A percentile compares a stretch with the other conserved stretches of the same genome.
Evolutionary conservation across 2,797 vertebrate genomes (phyloP).

Genomic region (Hapalemur alaotrensis): DNA sequence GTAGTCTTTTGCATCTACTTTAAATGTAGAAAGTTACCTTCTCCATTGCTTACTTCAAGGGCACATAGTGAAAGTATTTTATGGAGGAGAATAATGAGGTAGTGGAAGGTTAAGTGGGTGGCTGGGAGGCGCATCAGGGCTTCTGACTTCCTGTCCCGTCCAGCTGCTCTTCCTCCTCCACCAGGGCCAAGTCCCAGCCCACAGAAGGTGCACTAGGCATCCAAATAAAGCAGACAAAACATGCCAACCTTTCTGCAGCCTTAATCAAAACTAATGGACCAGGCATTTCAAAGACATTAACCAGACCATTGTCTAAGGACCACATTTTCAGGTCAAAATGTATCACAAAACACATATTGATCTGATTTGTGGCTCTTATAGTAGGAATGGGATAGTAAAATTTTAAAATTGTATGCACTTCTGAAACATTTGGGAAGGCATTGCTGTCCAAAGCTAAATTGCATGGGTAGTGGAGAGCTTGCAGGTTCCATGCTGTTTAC

Average conservation of each 20-base stretch:
- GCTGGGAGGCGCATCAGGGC: background rate
- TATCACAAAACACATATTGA: background rate
- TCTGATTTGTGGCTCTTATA: background rate
- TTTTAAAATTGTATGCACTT: background rate
- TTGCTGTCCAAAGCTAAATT: background rate
- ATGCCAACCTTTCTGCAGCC: background rate
- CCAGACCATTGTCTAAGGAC: background rate
- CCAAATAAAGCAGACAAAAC: background rate
- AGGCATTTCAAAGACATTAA: background rate
- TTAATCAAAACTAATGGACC: background rate
- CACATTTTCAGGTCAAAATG: background rate
- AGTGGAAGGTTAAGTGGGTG: too few species aligned
- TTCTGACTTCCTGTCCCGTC: background rate
- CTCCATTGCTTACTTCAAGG: background rate
- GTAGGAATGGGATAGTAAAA: background rate
- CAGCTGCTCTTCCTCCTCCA: background rate
- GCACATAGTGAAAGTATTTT: background rate
- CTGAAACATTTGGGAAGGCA: background rate
- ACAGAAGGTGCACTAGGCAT: background rate
- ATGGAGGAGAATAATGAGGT: background rate
- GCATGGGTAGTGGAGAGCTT: background rate
- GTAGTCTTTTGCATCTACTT: background rate
- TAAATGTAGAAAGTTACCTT: background rate
- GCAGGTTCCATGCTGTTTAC: background rate
- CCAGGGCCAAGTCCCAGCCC: background rate